Percentiles rank a stretch among this genome's conserved stretches.
Conservation (phyloP, 1,140 invertebrate genomes). For the Ceratosolen solmsi region DNA sequence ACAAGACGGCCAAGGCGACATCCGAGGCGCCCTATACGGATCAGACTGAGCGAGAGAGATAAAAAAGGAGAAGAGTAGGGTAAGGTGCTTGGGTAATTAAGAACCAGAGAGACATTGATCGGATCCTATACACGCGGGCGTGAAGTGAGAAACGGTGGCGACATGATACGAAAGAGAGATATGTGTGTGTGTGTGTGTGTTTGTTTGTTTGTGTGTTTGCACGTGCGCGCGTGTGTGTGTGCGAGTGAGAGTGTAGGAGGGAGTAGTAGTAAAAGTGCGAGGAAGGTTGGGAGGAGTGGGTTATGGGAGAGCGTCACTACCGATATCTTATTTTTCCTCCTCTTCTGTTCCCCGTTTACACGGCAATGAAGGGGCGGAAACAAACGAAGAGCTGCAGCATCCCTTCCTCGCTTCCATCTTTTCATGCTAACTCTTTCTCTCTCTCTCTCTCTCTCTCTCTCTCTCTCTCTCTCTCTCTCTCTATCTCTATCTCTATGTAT, state of each 20-base stretch:
- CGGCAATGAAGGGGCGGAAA: conserved; percentile 46
- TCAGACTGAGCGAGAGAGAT: not conserved
- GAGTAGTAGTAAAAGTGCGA: conserved; percentile 28
- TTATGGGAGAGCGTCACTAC: conserved; percentile 48
- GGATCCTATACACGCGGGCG: conserved; percentile 61
- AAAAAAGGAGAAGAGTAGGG: not conserved
- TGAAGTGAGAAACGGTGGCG: conserved; percentile 36
- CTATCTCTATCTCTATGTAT: not conserved
- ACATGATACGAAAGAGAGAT: too few relatives aligned
- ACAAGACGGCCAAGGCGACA: conserved; percentile 6
- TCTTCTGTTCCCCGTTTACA: conserved; percentile 4
- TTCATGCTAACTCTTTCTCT: conserved; percentile 21
- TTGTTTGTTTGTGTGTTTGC: conserved; percentile 30
- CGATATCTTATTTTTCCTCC: conserved; percentile 68
- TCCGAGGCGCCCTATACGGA: not conserved
- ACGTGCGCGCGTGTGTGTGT: conserved; percentile 4
- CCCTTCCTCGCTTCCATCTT: not conserved
- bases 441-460: conserved; percentile 40
- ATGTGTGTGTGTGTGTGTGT: conserved; percentile 40
- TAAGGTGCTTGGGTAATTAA: conserved; percentile 64
- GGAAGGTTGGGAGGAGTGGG: not conserved
- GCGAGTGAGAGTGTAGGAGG: conserved; percentile 56
- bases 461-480: conserved; percentile 5
- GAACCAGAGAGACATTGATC: conserved; percentile 70
- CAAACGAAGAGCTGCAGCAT: conserved; percentile 37